These are phyloP conservation scores for Ophion ventricosus DNA, from an alignment of 2,888 invertebrate species.

Conservation along the genomic window DNA sequence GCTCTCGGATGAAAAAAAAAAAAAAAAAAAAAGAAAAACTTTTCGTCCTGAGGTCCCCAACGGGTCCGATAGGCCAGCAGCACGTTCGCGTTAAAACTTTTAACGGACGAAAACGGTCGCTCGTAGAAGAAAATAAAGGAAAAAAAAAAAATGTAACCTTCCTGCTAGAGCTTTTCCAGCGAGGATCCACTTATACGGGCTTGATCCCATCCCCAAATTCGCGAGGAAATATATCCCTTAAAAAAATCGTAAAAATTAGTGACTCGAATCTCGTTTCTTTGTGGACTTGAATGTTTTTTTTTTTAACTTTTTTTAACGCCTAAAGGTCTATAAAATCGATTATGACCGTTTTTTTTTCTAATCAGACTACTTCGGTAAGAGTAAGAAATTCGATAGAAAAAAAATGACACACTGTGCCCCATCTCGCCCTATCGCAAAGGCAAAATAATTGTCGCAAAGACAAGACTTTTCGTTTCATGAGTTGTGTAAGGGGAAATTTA, in stretches of 20 bases:
- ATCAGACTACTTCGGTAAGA: no score
- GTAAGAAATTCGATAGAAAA: not conserved
- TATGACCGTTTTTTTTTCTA: no score
- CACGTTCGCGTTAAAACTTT: slow-evolving; percentile 52
- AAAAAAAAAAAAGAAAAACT: no score
- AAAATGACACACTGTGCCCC: not conserved
- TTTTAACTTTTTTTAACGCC: no score
- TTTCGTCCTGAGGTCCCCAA: slow-evolving; percentile 31
- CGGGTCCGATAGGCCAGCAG: slow-evolving; percentile 26
- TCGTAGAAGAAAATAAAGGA: not conserved
- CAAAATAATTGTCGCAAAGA: not conserved
- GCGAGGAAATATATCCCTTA: not conserved
- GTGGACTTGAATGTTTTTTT: not conserved
- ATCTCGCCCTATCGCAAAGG: not conserved
- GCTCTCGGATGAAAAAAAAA: slow-evolving; percentile 13
- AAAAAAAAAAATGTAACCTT: slow-evolving; percentile 25
- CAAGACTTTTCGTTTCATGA: not conserved
- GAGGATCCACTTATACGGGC: not conserved
- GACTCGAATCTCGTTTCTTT: not conserved
- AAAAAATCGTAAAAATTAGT: not conserved
- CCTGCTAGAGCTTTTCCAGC: not conserved
- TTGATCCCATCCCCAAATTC: not conserved
- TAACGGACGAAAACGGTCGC: slow-evolving; percentile 37
- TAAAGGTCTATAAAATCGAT: no score
- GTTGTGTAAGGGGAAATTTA: not conserved